Evolutionary conservation across 2,113 vertebrate genomes (phyloP), one percentile per base, ranked within the genome.

Genomic region (Glaucidium brasilianum): DNA sequence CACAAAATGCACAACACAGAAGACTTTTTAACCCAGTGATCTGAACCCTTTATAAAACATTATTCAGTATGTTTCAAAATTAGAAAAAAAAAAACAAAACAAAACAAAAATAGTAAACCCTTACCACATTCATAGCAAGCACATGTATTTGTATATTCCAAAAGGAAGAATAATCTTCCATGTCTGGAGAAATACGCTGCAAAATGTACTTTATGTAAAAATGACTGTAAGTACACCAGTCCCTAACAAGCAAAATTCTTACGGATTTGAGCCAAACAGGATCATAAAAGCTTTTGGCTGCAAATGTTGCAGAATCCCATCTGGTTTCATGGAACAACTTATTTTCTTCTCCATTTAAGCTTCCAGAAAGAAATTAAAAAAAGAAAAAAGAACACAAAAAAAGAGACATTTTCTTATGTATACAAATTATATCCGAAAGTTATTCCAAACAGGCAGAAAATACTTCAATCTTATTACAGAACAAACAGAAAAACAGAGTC

Each of bases 201-300:
- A 90, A 56, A 87, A 64, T 43, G 82, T 49, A 90, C 62, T 58
- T 27, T 20, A 17, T 22, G 32, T 75, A 79, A 78, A 90, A 90
- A 49, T 55, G 6, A 83, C 8, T 45, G 13, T 30, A 76, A 89
- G 45, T 35, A 76, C 52, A 85, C 39, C 17, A 32, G 35, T 23
- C 22, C 90, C 49, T 43, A 91, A 72, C 52, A 91, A 60, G 32
- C n/a, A 81, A 19, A 79, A 83, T 92, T 91, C 60, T 75, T 72
- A 82, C 1, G 1, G 35, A 88, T 72, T 81, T 58, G 6, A 93
- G 87, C 58, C 84, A 95, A 96, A 85, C 6, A 26, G 52, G 35
- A 96, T 88, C 73, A 49, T 87, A 91, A 94, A 76, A 89, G 34
- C 58, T 83, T 96, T 94, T 79, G 78, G 77, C 69, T 85, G 56